Evolutionary conservation across 2,113 vertebrate species (phyloP), one percentile per base, ranked within the genome.

Genomic region (Lutjanus erythropterus): DNA sequence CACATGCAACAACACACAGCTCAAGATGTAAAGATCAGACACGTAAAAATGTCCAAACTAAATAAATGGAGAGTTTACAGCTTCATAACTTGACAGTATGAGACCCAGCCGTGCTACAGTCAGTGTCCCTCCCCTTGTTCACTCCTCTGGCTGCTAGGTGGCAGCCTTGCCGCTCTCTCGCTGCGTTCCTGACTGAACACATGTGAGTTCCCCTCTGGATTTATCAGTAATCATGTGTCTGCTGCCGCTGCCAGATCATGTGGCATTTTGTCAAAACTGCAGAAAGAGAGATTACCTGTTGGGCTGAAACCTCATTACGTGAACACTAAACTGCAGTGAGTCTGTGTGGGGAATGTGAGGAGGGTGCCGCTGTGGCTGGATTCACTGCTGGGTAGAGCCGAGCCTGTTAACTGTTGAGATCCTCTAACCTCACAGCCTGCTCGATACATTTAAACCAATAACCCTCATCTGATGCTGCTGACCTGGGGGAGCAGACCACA

Each of bases 201-300:
- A 62, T 52, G 50, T 0, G 14, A 55, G 47, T 39, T 60, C n/a
- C 68, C 6, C 60, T 46, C 31, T 69, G 73, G 59, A 50, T 37
- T 71, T 37, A 41, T 59, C 35, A 65, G 59, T 15, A 47, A 70
- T 85, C 70, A 64, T 68, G 75, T 35, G 78, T 80, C 46, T 80
- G 68, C 71, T 80, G 61, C 39, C 2, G 3, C 27, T 1, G 55
- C 55, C 81, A 78, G 71, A 60, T 80, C 81, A 82, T 35, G 74
- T 16, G 35, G 44, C 39, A 9, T 69, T 81, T 67, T 60, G 64
- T 42, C 37, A 73, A n/a, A 71, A n/a, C 49, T 12, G 23, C 61
- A 84, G 27, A 59, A 14, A 62, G 42, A 50, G 37, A 82, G 67
- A 79, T 75, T 47, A 78, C 69, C 73, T 59, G 42, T 74, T 42